These are phyloP conservation scores for Tinamus major DNA, from an alignment of 2,797 vertebrate species.

Conservation along the genomic window DNA sequence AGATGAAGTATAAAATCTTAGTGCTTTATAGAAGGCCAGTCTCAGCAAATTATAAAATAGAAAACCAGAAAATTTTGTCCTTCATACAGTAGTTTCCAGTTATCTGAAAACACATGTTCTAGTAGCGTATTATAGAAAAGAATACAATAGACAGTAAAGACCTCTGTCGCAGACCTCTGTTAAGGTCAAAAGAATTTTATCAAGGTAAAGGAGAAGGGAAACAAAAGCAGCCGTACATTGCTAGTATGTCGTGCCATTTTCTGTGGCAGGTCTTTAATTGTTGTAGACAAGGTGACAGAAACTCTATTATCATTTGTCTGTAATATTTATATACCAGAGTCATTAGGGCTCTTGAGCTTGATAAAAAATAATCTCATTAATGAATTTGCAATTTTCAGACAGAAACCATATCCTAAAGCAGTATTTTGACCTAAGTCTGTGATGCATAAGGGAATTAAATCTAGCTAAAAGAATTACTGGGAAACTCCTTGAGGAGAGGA, in stretches of 20 bases:
- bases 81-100: not conserved
- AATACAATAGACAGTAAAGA: not conserved
- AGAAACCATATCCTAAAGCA: slow-evolving; percentile 11
- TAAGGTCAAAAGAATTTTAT: slow-evolving; percentile 71
- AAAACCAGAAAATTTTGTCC: not conserved
- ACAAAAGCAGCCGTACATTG: slow-evolving; percentile 69
- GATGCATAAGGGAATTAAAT: not conserved
- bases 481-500: not conserved
- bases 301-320: slow-evolving; percentile 66
- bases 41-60: slow-evolving; percentile 24
- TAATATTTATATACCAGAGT: slow-evolving; percentile 63
- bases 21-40: not conserved
- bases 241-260: slow-evolving; percentile 69
- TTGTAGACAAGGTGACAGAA: slow-evolving; percentile 67
- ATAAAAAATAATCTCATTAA: slow-evolving; percentile 19
- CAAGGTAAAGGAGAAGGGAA: slow-evolving; percentile 60
- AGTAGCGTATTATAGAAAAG: not conserved
- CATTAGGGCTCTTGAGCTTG: slow-evolving; percentile 20
- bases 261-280: slow-evolving; percentile 61
- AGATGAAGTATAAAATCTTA: slow-evolving; percentile 37
- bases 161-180: not conserved
- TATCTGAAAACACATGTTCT: slow-evolving; percentile 40
- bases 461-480: not conserved
- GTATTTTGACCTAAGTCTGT: not conserved
- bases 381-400: slow-evolving; percentile 45